Evolutionary conservation across 2,888 invertebrate genomes (phyloP).

Genomic region (Scelioninae gen. 1): DNA sequence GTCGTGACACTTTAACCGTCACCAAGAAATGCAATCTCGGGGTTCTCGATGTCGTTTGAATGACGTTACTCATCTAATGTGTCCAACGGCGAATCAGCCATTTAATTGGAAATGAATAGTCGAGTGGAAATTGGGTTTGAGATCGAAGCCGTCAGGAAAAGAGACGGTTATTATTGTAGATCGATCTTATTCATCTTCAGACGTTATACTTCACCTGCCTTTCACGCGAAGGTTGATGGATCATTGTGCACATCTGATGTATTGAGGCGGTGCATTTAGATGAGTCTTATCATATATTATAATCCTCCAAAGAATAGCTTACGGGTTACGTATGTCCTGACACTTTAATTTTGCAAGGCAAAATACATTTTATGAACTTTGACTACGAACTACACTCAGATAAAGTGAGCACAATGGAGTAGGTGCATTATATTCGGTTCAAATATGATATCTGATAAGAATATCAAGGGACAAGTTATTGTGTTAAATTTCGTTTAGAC

Average conservation of each 20-base stretch:
- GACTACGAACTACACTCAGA: conserved; percentile 14
- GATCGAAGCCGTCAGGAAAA: conserved; percentile 48
- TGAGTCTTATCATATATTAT: conserved; percentile 48
- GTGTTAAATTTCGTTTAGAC: conserved; percentile 3
- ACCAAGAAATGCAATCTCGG: conserved; percentile 58
- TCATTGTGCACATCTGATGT: conserved; percentile 58
- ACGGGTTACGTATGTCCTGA: conserved; percentile 12
- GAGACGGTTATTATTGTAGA: conserved; percentile 54
- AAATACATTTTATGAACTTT: conserved; percentile 26
- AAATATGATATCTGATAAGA: conserved; percentile 9
- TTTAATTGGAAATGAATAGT: conserved; percentile 70
- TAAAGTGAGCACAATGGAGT: conserved; percentile 23
- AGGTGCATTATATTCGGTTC: conserved; percentile 7
- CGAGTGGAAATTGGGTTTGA: conserved; percentile 66
- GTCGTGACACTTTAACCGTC: conserved; percentile 42
- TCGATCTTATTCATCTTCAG: conserved; percentile 50
- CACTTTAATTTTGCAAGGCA: conserved; percentile 26
- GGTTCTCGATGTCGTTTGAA: conserved; percentile 40
- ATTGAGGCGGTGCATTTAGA: conserved; percentile 44
- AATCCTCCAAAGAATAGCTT: conserved; percentile 28
- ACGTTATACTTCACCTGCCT: conserved; percentile 52
- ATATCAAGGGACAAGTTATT: conserved; percentile 13
- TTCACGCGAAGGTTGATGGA: conserved; percentile 51
- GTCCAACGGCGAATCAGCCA: conserved; percentile 61
- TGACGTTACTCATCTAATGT: conserved; percentile 56